Base-by-base conservation (phyloP, 2,888 invertebrate genomes). In the Neoitamus cyanurus region DNA sequence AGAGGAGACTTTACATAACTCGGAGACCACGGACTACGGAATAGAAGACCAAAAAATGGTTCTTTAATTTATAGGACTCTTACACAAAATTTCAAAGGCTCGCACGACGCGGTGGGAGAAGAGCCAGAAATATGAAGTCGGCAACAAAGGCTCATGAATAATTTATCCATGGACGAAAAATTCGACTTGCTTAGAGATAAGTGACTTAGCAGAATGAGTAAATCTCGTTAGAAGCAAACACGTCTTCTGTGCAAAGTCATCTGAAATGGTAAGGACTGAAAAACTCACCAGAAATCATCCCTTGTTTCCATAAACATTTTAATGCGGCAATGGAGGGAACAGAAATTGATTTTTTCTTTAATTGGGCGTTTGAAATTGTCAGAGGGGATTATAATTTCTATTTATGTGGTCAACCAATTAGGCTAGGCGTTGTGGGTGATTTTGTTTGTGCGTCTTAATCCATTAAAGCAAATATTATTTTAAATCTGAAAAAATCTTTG, bases 91-190 rank as follows among this genome's bases (percentile, higher is more conserved):
- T 72, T 72, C 72, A 72, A 72, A 72, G 72, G 34, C 7, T n/a
- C 31, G n/a, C 30, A 9, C 42, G 42, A 13, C 7, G 58, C 58
- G 31, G n/a, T 34, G 5, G 31, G 15, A 34, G 7, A 28, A 72
- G 72, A 30, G 15, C 3, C 31, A 15, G 31, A 34, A 30, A 72
- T 34, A 31, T 72, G 13, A 72, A 72, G 72, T 31, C 72, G 72
- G 6, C 30, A 69, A 69, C 25, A 30, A 72, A n/a, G 31, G 28
- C 34, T 72, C 72, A 72, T 72, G 72, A 72, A 72, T 72, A 30
- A 72, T 72, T 72, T 72, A 72, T 72, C n/a, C 30, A 3, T 31
- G 34, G 72, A 72, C n/a, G n/a, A 72, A 72, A 72, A 72, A 72
- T 72, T 72, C n/a, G 72, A 72, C 72, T 72, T n/a, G 3, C 6